phyloP scores from a whole-genome alignment of 1,140 invertebrate species.

The Drosophila lacteicornis region DNA sequence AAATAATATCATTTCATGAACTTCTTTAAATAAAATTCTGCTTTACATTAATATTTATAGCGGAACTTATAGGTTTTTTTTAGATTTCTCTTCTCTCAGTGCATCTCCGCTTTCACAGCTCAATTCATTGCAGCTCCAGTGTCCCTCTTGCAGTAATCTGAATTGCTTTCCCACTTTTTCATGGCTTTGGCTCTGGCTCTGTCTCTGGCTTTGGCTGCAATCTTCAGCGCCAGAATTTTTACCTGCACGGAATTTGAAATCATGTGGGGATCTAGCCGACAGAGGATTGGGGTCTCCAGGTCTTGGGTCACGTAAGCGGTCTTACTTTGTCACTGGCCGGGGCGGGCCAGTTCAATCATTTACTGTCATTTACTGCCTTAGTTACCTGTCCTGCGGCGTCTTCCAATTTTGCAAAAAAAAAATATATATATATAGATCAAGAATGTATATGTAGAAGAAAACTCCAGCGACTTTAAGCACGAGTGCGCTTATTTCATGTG shows the following conservation, averaged over 20 bases:
- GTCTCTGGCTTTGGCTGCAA: conserved; percentile 51
- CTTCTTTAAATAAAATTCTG: accelerated
- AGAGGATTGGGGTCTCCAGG: conserved; percentile 14
- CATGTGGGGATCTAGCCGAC: conserved; percentile 44
- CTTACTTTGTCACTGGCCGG: conserved; percentile 75
- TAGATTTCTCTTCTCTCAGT: conserved; percentile 1
- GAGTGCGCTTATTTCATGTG: conserved; percentile 61
- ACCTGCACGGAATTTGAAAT: conserved; percentile 77
- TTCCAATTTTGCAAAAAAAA: conserved; percentile 40
- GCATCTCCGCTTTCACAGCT: conserved; percentile 32
- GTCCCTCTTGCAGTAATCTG: conserved; percentile 68
- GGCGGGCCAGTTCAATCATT: conserved; percentile 71
- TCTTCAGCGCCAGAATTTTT: conserved; percentile 72
- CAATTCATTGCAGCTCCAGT: conserved; percentile 69
- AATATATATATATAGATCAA: not conserved
- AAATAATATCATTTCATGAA: not conserved
- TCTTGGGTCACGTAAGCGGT: conserved; percentile 73
- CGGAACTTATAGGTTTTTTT: too few species aligned
- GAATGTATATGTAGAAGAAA: conserved; percentile 3
- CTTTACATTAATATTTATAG: not conserved
- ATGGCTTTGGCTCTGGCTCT: conserved; percentile 55
- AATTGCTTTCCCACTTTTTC: conserved; percentile 79
- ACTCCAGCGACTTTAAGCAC: conserved; percentile 66
- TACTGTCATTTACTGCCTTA: conserved; percentile 78
- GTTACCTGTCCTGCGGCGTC: conserved; percentile 61